Evolutionary conservation across 2,888 invertebrate species (phyloP).

Genomic region (Phragmatobia fuliginosa): DNA sequence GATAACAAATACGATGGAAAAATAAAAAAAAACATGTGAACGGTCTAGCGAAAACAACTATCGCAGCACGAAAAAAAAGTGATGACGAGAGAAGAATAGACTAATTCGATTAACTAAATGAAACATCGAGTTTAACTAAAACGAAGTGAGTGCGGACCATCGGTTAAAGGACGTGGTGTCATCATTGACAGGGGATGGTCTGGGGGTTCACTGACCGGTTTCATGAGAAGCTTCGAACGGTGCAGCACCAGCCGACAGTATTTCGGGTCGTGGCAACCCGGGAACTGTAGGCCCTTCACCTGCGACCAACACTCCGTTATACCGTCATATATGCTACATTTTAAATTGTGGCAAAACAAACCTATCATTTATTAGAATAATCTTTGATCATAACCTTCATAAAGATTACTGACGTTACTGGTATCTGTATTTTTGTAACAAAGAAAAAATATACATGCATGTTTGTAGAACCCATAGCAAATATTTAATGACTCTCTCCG

Average conservation of each 20-base stretch:
- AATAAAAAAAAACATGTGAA: constrained; percentile 47
- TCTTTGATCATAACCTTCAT: not conserved
- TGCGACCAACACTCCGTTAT: constrained; percentile 86
- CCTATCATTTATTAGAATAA: not conserved
- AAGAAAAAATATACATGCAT: not conserved
- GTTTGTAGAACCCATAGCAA: constrained; percentile 5
- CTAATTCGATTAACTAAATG: constrained; percentile 51
- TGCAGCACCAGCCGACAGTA: constrained; percentile 98
- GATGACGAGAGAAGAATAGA: constrained; percentile 51
- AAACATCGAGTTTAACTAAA: constrained; percentile 65
- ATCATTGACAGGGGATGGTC: constrained; percentile 49
- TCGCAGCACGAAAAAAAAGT: constrained; percentile 51
- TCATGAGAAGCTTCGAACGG: constrained; percentile 98
- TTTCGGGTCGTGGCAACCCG: constrained; percentile 97
- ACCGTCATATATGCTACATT: constrained; percentile 60
- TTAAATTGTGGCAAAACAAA: constrained; percentile 4
- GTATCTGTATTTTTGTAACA: not conserved
- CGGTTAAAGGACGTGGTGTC: constrained; percentile 61
- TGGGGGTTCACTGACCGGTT: constrained; percentile 93
- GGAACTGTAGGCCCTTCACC: constrained; percentile 98
- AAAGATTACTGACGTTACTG: not conserved
- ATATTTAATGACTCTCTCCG: constrained; percentile 18
- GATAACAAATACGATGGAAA: constrained; percentile 46
- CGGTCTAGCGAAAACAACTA: constrained; percentile 42
- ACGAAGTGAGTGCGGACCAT: constrained; percentile 58